Evolutionary conservation across 2,797 vertebrate species (phyloP).

Genomic region (Furcifer pardalis): DNA sequence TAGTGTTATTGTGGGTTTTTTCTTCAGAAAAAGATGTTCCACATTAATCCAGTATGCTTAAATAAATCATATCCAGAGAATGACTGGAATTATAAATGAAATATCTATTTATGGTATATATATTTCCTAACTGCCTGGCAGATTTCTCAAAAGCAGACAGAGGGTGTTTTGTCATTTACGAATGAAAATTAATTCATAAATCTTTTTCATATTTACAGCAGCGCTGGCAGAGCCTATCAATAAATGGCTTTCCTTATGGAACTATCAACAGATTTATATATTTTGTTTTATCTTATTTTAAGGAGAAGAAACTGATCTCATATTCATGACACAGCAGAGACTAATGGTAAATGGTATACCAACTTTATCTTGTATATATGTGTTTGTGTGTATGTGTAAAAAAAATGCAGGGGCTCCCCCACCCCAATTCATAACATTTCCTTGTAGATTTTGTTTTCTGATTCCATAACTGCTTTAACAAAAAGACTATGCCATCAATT

Average conservation of each 20-base stretch:
- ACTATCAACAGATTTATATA: conserved; percentile 63
- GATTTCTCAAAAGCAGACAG: conserved; percentile 58
- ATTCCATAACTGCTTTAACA: conserved; percentile 70
- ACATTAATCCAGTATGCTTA: conserved; percentile 55
- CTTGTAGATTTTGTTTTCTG: conserved; percentile 72
- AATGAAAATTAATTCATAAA: conserved; percentile 78
- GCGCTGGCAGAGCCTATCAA: conserved; percentile 66
- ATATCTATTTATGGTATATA: conserved; percentile 45
- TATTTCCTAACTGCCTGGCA: conserved; percentile 58
- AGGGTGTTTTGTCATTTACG: conserved; percentile 68
- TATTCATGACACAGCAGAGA: conserved; percentile 68
- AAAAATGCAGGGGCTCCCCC: conserved; percentile 42
- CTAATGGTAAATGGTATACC: conserved; percentile 62
- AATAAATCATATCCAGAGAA: conserved; percentile 31
- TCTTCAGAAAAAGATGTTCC: conserved; percentile 38
- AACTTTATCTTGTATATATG: conserved; percentile 59
- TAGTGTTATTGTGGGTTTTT: conserved; percentile 50
- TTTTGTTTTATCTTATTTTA: conserved; percentile 5
- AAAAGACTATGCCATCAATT: conserved; percentile 68
- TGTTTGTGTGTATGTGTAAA: too few relatives aligned
- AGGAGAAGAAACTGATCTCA: conserved; percentile 63
- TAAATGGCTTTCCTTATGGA: conserved; percentile 58
- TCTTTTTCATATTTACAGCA: conserved; percentile 72
- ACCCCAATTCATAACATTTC: conserved; percentile 60
- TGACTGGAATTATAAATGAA: conserved; percentile 59